These are phyloP conservation scores for Sesia apiformis DNA, from an alignment of 2,888 invertebrate species.

Conservation along the genomic window DNA sequence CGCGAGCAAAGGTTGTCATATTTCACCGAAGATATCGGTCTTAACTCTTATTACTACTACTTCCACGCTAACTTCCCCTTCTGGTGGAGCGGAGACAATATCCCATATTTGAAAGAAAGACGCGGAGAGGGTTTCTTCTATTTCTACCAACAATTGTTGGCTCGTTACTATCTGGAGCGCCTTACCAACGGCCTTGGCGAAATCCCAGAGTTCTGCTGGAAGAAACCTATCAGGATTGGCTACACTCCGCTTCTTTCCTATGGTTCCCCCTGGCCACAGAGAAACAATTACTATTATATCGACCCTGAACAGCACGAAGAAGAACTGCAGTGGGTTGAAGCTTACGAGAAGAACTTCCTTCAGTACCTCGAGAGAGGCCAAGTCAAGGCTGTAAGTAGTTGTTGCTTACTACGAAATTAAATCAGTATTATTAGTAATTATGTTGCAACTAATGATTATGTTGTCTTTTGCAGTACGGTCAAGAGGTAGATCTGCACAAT, in stretches of 20 bases:
- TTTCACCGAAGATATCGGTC: constrained; percentile 81
- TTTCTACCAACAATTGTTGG: constrained; percentile 78
- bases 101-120: constrained; percentile 62
- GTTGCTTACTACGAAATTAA: neutral
- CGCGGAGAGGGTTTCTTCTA: constrained; percentile 79
- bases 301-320: constrained; percentile 63
- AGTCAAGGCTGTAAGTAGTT: constrained; percentile 74
- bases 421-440: neutral
- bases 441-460: neutral
- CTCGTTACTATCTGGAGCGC: constrained; percentile 80
- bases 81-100: constrained; percentile 74
- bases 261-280: constrained; percentile 68
- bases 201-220: constrained; percentile 76
- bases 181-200: constrained; percentile 74
- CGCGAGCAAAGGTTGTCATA: constrained; percentile 77
- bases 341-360: constrained; percentile 72
- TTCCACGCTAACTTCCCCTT: constrained; percentile 77
- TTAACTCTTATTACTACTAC: constrained; percentile 79
- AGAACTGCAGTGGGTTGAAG: constrained; percentile 68
- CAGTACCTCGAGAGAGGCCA: constrained; percentile 70
- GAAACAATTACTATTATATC: constrained; percentile 76
- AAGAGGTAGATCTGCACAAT: constrained; percentile 41
- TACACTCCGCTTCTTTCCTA: constrained; percentile 32
- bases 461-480: constrained; percentile 34
- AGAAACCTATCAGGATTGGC: constrained; percentile 66